Base-by-base conservation (phyloP, 2,888 invertebrate species). In the Lobophora halterata region DNA sequence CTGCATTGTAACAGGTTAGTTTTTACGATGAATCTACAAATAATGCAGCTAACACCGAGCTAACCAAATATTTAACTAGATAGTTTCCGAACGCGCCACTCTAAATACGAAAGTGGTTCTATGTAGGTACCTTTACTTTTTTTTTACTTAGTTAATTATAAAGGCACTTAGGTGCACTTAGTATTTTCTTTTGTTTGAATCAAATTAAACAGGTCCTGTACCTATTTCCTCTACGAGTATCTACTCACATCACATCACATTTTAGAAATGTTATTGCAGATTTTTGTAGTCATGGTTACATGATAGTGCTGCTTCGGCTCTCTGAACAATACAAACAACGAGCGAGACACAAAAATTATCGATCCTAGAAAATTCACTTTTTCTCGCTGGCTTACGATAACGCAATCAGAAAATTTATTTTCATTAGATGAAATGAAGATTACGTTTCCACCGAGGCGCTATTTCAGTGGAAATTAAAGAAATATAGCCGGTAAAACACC, bases 401-500 rank as follows among this genome's bases (percentile, higher is more conserved):
- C 16, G 36, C 27, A 20, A 28, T 25, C 32, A 14, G 8, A 9
- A 1, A 3, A 7, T 11, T 17, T 3, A 13, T 33, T 19, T 20
- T 17, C 17, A 17, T 2, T 6, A 14, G 3, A 14, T n/a, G 8
- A 25, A 13, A 29, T 0, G 13, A 7, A 25, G n/a, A 18, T 3
- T 19, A 30, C 6, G 20, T 23, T 28, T 5, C 6, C 36, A 24
- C 39, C 37, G 59, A 58, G 41, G 19, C 40, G 26, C 30, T 61
- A 62, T 56, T 52, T 49, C 43, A 34, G 16, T 55, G 66, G 60
- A 73, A 68, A 71, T 63, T 52, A 57, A 51, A 54, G 54, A 48
- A 52, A 65, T 47, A 50, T 44, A 64, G 49, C 54, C 53, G 63
- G 65, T 60, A 65, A 68, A 66, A 63, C 61, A 61, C 62, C 65